Base-by-base conservation (phyloP, 2,888 invertebrate species). In the Nephrotoma flavescens region DNA sequence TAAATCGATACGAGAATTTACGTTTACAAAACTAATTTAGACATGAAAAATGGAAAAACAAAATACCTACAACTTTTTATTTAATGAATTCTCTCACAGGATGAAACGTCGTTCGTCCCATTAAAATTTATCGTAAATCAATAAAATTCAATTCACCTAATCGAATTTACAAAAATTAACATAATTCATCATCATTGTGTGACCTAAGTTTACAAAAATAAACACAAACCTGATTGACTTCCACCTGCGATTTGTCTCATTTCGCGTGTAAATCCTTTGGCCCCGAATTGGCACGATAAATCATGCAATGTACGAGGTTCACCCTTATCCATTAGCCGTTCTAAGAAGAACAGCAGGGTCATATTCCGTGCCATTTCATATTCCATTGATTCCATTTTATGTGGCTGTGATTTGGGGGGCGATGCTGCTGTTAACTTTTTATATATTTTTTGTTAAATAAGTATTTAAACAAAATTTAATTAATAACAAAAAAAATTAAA, bases 261-360 rank as follows among this genome's bases (percentile, higher is more conserved):
- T 93, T 99, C 99, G 93, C 98, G 97, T 41, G 99, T 98, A 92
- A 99, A 99, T 89, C 98, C 99, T 92, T 98, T 98, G 89, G 99
- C 98, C 90, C 99, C 99, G 92, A 99, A 99, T 92, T 99, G 98
- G 92, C 99, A 99, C 91, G 98, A 98, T 89, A 99, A 94, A 93
- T 99, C 99, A 92, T 98, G 98, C 90, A 99, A 94, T 89, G 98
- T 98, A 91, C 99, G 94, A 88, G 98, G 97, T 91, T 97, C 97
- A 89, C 97, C 92, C 93, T 98, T 98, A 92, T 99, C 98, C 94
- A 99, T 95, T 89, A 99, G 94, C 90, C 98, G 96, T 93, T 99
- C 99, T 92, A 99, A 96, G 93, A 99, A 99, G 94, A 99, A 99
- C 91, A 99, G 94, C 91, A 99, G 93, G 89, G 98, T 98, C 95